Conservation (phyloP, 2,797 vertebrate genomes). For the Lacerta viridis region DNA sequence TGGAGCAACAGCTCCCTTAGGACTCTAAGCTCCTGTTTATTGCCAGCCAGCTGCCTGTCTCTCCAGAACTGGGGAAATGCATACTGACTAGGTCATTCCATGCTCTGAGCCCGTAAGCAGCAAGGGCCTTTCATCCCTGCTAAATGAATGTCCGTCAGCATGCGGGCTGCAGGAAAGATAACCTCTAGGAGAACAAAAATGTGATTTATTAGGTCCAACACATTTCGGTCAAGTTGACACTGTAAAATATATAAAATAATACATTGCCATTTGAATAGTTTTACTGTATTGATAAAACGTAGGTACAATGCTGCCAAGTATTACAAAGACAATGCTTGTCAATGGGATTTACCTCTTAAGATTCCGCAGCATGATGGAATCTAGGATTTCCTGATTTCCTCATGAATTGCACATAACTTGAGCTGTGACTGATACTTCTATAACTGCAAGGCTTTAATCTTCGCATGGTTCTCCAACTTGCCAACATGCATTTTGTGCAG, state of each 20-base stretch:
- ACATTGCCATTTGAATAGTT: not conserved
- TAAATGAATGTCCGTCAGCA: not conserved
- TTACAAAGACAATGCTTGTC: not conserved
- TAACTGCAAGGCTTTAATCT: constrained; percentile 43
- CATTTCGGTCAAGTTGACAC: no score
- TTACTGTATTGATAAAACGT: not conserved
- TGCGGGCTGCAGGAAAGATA: not conserved
- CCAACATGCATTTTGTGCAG: constrained; percentile 24
- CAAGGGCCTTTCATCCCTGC: not conserved
- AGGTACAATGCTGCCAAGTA: not conserved
- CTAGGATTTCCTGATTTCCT: not conserved
- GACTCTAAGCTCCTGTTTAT: not conserved
- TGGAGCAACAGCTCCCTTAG: not conserved
- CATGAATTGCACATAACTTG: not conserved
- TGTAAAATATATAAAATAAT: not conserved
- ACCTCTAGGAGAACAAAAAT: not conserved
- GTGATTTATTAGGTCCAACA: not conserved
- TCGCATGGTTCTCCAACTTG: constrained; percentile 36
- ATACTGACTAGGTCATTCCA: no score
- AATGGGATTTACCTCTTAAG: not conserved
- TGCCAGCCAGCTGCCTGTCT: not conserved
- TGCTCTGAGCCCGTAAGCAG: not conserved
- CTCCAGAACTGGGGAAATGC: not conserved
- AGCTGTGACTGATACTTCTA: constrained; percentile 18
- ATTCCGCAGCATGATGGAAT: not conserved